Conservation (phyloP, 2,113 vertebrate species). For the Oryctolagus cuniculus region mOryCun1.1 NC_091441.1:25601501-25602000, state of each 20-base stretch:
- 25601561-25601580: not conserved
- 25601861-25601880: not conserved
- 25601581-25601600: not conserved
- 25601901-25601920: not conserved
- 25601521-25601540: fast-evolving
- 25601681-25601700: not conserved
- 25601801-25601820: not conserved
- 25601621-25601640: not conserved
- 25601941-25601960: not conserved
- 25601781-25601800: constrained; percentile 21
- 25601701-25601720: not conserved
- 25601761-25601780: constrained; percentile 39
- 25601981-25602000: not conserved
- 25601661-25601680: not conserved
- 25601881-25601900: not conserved
- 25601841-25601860: not conserved
- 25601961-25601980: no score
- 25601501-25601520: not conserved
- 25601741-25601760: not conserved
- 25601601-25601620: not conserved
- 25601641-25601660: not conserved
- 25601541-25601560: not conserved
- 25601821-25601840: constrained; percentile 1
- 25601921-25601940: not conserved
- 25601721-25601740: constrained; percentile 24